Evolutionary conservation across 2,113 vertebrate genomes (phyloP), one percentile per base, ranked within the genome.

Genomic region (Cynopterus brachyotis): DNA sequence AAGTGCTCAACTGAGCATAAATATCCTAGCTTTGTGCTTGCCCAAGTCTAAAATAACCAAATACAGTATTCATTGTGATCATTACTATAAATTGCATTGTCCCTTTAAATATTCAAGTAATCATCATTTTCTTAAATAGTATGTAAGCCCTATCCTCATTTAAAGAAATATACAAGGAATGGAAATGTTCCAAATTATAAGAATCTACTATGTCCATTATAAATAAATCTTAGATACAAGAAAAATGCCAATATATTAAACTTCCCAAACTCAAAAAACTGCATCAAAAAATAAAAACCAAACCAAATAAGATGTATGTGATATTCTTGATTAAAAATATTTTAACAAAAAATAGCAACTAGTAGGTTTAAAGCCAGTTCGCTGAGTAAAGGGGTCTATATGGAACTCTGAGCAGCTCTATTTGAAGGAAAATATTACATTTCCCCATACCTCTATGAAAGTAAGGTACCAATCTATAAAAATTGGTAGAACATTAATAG

Each of bases 331-430:
- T 87, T 96, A 97, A 98, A 98, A 98, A 97, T 72, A 94, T 95
- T 96, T 97, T 98, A 96, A 96, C 95, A 97, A 98, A 98, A 98
- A 83, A 96, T 64, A 89, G 97, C 95, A 80, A 95, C 70, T 47
- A 47, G 91, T 66, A 45, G 62, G 28, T 95, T 83, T 97, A 87
- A 98, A 95, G 97, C 91, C 93, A 82, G 92, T 96, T 97, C 78
- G 92, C 84, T 97, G n/a, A 96, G 73, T 86, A 93, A 92, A 93
- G 60, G 64, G 6, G 91, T 95, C 82, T 80, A 2, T 91, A 97
- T 76, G 92, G 98, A 97, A 98, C 83, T 73, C 91, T 88, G 97
- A 92, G 85, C 82, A 85, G 89, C 55, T 87, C 70, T 57, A 17
- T 95, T 16, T 60, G 90, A 94, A 95, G 94, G 96, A 98, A 98